Conservation (phyloP, 2,888 invertebrate genomes). For the Hemistola chrysoprasaria region DNA sequence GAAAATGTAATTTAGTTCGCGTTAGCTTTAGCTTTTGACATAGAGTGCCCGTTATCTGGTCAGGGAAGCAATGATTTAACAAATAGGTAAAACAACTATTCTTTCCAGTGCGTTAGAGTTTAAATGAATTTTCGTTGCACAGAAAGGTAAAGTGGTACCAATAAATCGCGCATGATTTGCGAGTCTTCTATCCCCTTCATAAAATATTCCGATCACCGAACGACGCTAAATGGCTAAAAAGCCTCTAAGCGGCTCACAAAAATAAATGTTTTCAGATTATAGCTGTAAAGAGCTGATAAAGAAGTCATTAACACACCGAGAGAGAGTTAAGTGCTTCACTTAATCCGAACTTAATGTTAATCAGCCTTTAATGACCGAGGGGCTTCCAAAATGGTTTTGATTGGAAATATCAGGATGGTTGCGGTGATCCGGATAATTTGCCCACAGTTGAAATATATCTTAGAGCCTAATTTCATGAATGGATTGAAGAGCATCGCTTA, state of each 20-base stretch:
- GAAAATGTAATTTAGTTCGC: constrained; percentile 38
- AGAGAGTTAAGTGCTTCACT: constrained; percentile 51
- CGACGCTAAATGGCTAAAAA: constrained; percentile 15
- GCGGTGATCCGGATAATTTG: constrained; percentile 11
- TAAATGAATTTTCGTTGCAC: no score
- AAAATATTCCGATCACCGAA: constrained; percentile 15
- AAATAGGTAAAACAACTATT: neutral
- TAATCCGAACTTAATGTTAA: constrained; percentile 62
- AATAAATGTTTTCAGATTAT: constrained; percentile 28
- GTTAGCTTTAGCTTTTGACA: constrained; percentile 20
- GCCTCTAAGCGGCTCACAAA: constrained; percentile 22
- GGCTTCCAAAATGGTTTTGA: constrained; percentile 32
- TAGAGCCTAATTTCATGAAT: no score
- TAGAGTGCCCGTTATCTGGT: constrained; percentile 15
- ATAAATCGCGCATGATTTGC: constrained; percentile 4
- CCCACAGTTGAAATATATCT: neutral
- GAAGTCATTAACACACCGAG: constrained; percentile 55
- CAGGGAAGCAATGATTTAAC: constrained; percentile 1
- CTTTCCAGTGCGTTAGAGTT: no score
- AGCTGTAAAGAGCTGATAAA: constrained; percentile 40
- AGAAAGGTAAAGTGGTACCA: neutral
- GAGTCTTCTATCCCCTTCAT: constrained; percentile 14
- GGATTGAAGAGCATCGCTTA: no score
- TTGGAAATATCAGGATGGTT: constrained; percentile 15
- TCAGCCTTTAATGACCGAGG: constrained; percentile 51